Conservation (phyloP, 2,888 invertebrate species). For the Eurois occulta region DNA sequence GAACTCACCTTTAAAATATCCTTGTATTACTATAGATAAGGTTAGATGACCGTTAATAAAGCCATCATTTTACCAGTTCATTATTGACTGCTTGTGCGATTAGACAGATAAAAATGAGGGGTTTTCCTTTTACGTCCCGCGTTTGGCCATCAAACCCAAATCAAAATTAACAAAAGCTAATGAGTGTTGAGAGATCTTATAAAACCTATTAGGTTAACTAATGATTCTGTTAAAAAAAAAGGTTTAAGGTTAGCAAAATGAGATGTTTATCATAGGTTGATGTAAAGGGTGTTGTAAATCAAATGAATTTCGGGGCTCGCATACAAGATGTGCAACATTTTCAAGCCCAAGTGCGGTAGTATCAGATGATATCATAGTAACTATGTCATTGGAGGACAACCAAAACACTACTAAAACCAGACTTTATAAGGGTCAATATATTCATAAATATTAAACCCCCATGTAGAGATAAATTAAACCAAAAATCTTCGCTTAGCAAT, state of each 20-base stretch:
- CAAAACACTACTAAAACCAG: not conserved
- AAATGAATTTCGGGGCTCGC: not conserved
- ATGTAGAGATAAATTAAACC: not conserved
- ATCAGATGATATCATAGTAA: not conserved
- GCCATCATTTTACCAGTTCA: constrained; percentile 35
- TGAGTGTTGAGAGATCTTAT: too few species aligned
- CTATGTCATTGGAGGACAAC: not conserved
- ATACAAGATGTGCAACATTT: not conserved
- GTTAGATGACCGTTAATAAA: constrained; percentile 46
- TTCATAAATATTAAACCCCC: not conserved
- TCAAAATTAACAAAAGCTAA: not conserved
- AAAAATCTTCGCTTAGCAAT: constrained; percentile 27
- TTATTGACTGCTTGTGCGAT: not conserved
- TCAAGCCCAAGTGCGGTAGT: not conserved
- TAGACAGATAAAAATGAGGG: not conserved
- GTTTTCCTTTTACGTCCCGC: not conserved
- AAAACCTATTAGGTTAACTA: too few species aligned
- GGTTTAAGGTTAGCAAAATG: not conserved
- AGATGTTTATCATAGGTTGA: too few species aligned
- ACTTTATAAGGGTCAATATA: constrained; percentile 6
- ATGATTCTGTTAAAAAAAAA: not conserved
- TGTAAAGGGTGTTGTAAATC: not conserved
- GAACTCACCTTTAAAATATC: constrained; percentile 29
- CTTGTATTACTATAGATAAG: constrained; percentile 53
- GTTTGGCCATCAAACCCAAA: not conserved